phyloP scores from a whole-genome alignment of 2,113 vertebrate species.

The Rhinolophus sinicus region DNA sequence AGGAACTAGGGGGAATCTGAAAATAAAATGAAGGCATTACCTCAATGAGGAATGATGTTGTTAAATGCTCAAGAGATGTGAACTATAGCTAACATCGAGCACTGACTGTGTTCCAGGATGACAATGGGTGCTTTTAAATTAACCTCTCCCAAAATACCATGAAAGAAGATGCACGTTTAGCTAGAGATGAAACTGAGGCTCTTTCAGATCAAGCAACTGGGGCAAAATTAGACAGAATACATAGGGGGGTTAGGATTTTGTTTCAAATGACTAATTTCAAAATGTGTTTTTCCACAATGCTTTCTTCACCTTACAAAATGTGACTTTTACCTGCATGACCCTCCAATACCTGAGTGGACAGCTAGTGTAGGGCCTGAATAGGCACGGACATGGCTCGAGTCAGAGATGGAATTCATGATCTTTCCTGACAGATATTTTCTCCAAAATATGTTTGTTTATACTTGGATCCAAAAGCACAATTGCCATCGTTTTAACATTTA shows the following conservation, averaged over 20 bases:
- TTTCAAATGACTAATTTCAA: neutral
- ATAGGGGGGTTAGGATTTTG: neutral
- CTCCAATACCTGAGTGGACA: neutral
- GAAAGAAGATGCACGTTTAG: neutral
- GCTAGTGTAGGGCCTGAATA: neutral
- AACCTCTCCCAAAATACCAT: neutral
- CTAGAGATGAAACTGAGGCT: neutral
- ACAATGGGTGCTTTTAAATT: accelerated
- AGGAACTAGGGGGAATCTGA: neutral
- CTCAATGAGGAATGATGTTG: neutral
- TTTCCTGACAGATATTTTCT: neutral
- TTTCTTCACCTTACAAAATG: neutral
- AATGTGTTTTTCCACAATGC: neutral
- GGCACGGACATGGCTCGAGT: neutral
- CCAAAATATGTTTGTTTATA: neutral
- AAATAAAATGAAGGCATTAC: neutral
- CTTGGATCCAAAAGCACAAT: neutral
- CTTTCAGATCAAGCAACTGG: neutral
- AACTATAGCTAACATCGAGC: neutral
- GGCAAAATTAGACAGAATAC: neutral
- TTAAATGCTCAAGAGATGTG: neutral
- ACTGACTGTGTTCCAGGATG: neutral
- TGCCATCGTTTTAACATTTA: neutral
- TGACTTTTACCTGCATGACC: neutral
- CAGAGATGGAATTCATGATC: neutral